These are phyloP conservation scores for Augochlora pura DNA, from an alignment of 1,140 invertebrate species.

Conservation along the genomic window DNA sequence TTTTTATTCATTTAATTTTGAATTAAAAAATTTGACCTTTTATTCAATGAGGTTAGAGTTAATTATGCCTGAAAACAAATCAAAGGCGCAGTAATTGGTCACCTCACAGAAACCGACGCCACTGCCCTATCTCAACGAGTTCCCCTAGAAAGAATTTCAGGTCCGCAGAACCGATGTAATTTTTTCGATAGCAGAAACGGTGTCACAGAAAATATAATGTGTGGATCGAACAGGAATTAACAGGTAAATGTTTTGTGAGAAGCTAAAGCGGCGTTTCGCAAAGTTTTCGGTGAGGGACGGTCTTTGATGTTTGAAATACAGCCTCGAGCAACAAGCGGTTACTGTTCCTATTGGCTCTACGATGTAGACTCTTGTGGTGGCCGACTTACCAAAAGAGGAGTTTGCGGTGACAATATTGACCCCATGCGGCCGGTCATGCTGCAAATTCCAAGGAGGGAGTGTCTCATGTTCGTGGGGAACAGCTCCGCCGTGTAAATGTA, in stretches of 20 bases:
- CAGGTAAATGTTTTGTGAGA: too few species aligned
- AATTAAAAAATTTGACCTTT: too few species aligned
- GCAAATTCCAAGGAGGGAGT: conserved; percentile 84
- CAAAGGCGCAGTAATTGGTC: too few species aligned
- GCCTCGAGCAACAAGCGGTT: conserved; percentile 22
- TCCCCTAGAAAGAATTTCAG: too few species aligned
- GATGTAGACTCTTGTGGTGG: conserved; percentile 17
- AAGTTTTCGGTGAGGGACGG: neutral
- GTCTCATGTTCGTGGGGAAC: conserved; percentile 86
- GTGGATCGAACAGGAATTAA: too few species aligned
- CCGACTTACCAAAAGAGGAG: conserved; percentile 83
- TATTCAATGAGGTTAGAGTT: too few species aligned
- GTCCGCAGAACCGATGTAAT: too few species aligned
- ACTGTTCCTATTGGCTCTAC: neutral
- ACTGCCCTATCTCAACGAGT: too few species aligned
- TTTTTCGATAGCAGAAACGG: too few species aligned
- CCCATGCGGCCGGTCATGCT: conserved; percentile 87
- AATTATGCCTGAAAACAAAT: too few species aligned
- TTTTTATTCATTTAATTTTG: too few species aligned
- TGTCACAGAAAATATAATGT: too few species aligned
- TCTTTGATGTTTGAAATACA: neutral
- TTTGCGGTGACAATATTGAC: conserved; percentile 85
- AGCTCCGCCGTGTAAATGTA: conserved; percentile 88
- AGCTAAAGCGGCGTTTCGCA: neutral
- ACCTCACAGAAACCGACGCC: neutral